Base-by-base conservation (phyloP, 2,888 invertebrate species). In the Tiliacea citrago region DNA sequence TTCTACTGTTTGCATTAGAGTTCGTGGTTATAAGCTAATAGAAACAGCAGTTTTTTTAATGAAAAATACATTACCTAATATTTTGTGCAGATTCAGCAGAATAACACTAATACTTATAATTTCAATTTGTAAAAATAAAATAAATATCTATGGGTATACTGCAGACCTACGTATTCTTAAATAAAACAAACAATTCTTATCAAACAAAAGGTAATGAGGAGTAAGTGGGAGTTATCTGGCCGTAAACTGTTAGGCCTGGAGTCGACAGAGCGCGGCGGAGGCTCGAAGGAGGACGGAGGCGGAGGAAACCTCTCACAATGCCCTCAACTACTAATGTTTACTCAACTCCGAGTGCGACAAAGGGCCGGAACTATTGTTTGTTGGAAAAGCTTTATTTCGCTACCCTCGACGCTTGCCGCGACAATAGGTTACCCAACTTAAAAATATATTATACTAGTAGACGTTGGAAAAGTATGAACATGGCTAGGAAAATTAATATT, bases 301-400 rank as follows among this genome's bases (percentile, higher is more conserved):
- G 79, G 85, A 86, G 86, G 89, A 85, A 89, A 83, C 82, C 87
- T 85, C 90, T 90, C 91, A 94, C 94, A 95, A 94, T 92, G 89
- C 92, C 92, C 92, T 91, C 94, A 94, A 95, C 95, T 95, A 96
- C 95, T 96, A 96, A 96, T 96, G 95, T 96, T 96, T 95, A 95
- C 96, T 95, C 93, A 95, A 95, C 94, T 94, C 93, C 89, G 92
- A 91, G 92, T 89, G 91, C 95, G 95, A 96, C 96, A 96, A 96
- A 96, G 94, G 95, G 93, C 96, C 96, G 96, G 96, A 96, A 96
- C 96, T 96, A 96, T 96, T 96, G 96, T 96, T 96, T 96, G 96
- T 95, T 94, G 94, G 94, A 93, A 95, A 96, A 96, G 96, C 96
- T 96, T 96, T 96, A 96, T 96, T 95, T 94, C 90, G 92, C 94